phyloP scores from a whole-genome alignment of 2,888 invertebrate species.

The Sarcophaga caerulescens region DNA sequence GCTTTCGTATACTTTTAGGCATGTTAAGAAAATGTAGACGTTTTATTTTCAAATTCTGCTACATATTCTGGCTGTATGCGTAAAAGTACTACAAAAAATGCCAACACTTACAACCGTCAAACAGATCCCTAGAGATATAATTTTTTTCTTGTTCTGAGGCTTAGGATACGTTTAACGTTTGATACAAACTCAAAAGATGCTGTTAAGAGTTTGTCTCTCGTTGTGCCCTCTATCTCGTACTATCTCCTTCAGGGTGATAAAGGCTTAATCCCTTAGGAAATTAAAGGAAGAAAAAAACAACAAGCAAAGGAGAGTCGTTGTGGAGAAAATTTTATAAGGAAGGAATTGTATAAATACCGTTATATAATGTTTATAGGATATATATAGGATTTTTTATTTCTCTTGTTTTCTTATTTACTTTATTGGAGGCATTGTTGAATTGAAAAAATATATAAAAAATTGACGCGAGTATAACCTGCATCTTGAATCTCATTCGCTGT shows the following conservation, averaged over 20 bases:
- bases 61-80: not conserved
- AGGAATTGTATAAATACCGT: slow-evolving; percentile 4
- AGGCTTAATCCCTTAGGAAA: slow-evolving; percentile 54
- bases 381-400: not conserved
- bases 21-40: slow-evolving; percentile 37
- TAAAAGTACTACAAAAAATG: slow-evolving; percentile 3
- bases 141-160: slow-evolving; percentile 34
- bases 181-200: slow-evolving; percentile 33
- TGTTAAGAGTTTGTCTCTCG: slow-evolving; percentile 38
- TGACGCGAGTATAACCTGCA: too few relatives aligned
- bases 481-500: too few relatives aligned
- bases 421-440: too few relatives aligned
- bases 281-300: not conserved
- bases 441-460: too few relatives aligned
- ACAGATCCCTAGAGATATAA: slow-evolving; percentile 55
- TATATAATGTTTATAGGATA: slow-evolving; percentile 44
- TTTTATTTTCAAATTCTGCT: slow-evolving; percentile 1
- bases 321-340: not conserved
- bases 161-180: slow-evolving; percentile 32
- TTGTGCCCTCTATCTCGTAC: slow-evolving; percentile 1
- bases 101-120: slow-evolving; percentile 54
- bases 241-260: slow-evolving; percentile 26
- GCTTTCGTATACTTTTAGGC: slow-evolving; percentile 53
- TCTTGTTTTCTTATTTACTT: not conserved
- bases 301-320: too few relatives aligned